phyloP scores from a whole-genome alignment of 2,113 vertebrate species.

The Thomomys bottae region DNA sequence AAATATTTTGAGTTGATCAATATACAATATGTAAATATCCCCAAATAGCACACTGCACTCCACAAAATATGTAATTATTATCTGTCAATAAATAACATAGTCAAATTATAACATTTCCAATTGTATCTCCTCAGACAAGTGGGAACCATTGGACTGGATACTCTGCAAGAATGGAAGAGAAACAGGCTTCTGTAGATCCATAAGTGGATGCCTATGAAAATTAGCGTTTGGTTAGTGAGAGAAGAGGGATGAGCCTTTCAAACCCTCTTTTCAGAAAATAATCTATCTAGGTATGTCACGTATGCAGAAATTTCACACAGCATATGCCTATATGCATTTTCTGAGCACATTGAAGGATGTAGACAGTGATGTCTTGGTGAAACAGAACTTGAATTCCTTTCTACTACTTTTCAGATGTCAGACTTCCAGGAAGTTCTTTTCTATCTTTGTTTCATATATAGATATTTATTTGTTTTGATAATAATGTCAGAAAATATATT shows the following conservation, averaged over 20 bases:
- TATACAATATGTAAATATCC: not conserved
- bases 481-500: not conserved
- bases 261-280: slow-evolving; percentile 2
- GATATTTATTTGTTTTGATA: not conserved
- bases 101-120: not conserved
- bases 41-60: not conserved
- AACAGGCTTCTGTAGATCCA: not conserved
- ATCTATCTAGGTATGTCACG: not conserved
- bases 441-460: not conserved
- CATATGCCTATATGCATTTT: not conserved
- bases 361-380: not conserved
- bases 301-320: not conserved
- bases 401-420: not conserved
- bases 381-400: not conserved
- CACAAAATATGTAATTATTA: not conserved
- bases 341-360: not conserved
- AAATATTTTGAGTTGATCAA: not conserved
- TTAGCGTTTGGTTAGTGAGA: not conserved
- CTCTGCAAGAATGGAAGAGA: not conserved
- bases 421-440: not conserved
- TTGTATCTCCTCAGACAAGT: not conserved
- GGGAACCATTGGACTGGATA: not conserved
- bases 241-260: not conserved
- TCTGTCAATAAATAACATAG: not conserved
- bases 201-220: not conserved